A percentile compares a stretch with the other conserved stretches of the same genome.
Conservation (phyloP, 1,140 invertebrate species). For the Heliconius melpomene region DNA sequence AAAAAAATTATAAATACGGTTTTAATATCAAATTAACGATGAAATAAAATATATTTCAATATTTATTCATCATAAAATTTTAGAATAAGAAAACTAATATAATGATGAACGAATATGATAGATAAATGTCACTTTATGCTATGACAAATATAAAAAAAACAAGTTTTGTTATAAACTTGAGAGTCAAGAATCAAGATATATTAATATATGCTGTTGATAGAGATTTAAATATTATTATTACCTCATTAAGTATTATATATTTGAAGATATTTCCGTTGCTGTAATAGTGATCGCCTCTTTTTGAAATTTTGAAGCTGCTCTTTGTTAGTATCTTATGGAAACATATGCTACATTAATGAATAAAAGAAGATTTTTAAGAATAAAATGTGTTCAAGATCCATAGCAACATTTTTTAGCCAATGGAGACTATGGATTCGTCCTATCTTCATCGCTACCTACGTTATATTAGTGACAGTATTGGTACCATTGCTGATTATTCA, state of each 20-base stretch:
- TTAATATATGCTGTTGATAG: neutral
- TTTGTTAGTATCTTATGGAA: constrained; percentile 16
- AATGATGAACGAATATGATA: neutral
- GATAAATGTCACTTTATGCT: neutral
- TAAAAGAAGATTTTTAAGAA: constrained; percentile 25
- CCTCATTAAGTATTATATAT: constrained; percentile 3
- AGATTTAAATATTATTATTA: neutral
- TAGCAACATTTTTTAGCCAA: constrained; percentile 81
- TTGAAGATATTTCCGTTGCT: neutral
- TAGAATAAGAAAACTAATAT: neutral
- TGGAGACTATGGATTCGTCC: constrained; percentile 96
- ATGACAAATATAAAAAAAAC: constrained; percentile 19
- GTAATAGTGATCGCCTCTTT: neutral
- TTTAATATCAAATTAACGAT: neutral
- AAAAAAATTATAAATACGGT: neutral
- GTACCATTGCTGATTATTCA: constrained; percentile 90
- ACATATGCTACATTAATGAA: constrained; percentile 26
- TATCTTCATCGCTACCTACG: constrained; percentile 89
- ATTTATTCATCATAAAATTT: neutral
- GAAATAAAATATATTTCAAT: neutral
- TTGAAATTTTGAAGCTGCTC: constrained; percentile 1
- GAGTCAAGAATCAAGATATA: neutral
- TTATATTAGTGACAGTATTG: constrained; percentile 89
- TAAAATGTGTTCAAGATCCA: constrained; percentile 65
- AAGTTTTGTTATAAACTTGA: constrained; percentile 22